phyloP scores from a whole-genome alignment of 2,797 vertebrate species.

The Salmo trutta region DNA sequence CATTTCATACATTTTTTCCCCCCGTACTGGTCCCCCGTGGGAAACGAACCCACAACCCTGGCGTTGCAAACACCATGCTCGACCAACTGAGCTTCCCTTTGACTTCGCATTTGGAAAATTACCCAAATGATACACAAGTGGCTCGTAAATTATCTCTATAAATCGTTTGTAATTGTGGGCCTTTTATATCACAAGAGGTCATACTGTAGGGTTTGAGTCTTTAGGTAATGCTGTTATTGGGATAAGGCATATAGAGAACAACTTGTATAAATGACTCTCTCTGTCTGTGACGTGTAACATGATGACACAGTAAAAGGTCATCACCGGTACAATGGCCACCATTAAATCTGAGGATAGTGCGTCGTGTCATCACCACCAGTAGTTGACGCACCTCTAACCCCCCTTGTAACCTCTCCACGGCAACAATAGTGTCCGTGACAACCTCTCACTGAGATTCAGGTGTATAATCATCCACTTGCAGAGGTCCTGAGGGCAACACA shows the following conservation, averaged over 20 bases:
- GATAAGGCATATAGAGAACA: not conserved
- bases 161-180: too few relatives aligned
- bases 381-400: not conserved
- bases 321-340: not conserved
- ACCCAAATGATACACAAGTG: too few relatives aligned
- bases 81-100: too few relatives aligned
- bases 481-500: not conserved
- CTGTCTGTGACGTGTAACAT: not conserved
- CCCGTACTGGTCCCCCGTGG: too few relatives aligned
- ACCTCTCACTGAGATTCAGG: not conserved
- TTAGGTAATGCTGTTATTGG: not conserved
- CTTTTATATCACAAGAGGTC: not conserved
- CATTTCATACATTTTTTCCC: too few relatives aligned
- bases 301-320: not conserved
- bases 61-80: too few relatives aligned
- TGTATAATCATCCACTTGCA: not conserved
- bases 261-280: too few relatives aligned
- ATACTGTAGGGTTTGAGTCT: not conserved
- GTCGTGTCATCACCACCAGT: not conserved
- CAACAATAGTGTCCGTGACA: conserved; percentile 3
- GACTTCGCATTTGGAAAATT: too few relatives aligned
- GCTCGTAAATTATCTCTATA: too few relatives aligned
- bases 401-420: not conserved
- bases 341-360: not conserved
- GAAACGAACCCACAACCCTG: too few relatives aligned